phyloP scores from a whole-genome alignment of 2,113 vertebrate species.

The Diphyllodes magnificus region DNA sequence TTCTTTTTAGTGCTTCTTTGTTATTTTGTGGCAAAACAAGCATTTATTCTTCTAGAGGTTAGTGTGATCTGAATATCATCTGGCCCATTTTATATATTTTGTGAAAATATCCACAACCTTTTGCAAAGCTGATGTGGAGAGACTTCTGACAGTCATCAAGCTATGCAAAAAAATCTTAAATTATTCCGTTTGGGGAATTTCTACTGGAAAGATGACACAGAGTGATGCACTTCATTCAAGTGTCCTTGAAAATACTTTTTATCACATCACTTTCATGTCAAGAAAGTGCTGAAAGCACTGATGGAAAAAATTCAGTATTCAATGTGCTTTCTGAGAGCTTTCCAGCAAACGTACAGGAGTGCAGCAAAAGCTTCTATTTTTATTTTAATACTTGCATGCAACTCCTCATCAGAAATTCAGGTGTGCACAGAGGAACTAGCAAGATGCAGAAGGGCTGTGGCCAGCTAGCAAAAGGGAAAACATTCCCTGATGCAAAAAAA shows the following conservation, averaged over 20 bases:
- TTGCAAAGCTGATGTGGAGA: neutral
- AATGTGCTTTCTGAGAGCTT: neutral
- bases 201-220: constrained; percentile 19
- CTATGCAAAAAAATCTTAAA: neutral
- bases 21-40: neutral
- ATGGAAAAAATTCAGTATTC: neutral
- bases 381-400: neutral
- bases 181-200: constrained; percentile 1
- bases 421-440: neutral
- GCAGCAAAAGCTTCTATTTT: neutral
- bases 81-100: neutral
- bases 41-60: neutral
- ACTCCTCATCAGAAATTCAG: neutral
- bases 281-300: constrained; percentile 15
- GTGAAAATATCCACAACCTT: neutral
- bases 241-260: constrained; percentile 30
- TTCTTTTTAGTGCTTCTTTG: neutral
- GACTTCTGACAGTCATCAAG: neutral
- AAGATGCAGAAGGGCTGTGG: neutral
- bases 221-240: constrained; percentile 13
- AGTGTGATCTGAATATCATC: neutral
- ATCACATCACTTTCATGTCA: constrained; percentile 8
- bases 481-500: neutral
- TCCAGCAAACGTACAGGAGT: neutral
- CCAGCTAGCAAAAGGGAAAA: neutral